A percentile compares a stretch with the other conserved stretches of the same genome.
Evolutionary conservation across 35 echinoderm and acorn worm species (phyloP).

Genomic region (Strongylocentrotus purpuratus): DNA sequence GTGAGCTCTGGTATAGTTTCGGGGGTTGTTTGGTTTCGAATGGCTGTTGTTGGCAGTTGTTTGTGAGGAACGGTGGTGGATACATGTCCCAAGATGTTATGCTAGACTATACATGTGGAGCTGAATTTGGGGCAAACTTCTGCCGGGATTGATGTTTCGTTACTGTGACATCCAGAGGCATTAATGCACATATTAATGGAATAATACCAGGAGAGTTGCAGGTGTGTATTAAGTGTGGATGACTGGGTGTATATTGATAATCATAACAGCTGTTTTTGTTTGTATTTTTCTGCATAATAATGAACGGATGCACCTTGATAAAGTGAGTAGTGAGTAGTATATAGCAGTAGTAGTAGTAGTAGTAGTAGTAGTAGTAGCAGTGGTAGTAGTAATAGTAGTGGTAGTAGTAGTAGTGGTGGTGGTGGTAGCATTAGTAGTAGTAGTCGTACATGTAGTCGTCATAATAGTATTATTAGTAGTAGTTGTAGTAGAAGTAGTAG

Average conservation of each 20-base stretch:
- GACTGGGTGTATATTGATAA: not conserved
- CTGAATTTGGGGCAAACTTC: not conserved
- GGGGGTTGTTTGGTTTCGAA: not conserved
- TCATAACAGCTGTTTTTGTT: not conserved
- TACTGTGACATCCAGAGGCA: not conserved
- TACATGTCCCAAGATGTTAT: not conserved
- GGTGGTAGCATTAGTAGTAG: not conserved
- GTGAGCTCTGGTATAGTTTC: not conserved
- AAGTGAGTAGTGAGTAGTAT: no score
- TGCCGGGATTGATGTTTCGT: not conserved
- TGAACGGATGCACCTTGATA: no score
- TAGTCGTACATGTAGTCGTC: not conserved
- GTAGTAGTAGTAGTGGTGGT: constrained; percentile 35
- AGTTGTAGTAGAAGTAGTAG: constrained; percentile 23
- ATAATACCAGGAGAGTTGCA: not conserved
- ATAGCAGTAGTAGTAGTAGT: not conserved
- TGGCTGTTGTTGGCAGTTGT: not conserved
- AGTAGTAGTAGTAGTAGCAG: not conserved
- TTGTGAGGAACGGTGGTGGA: not conserved
- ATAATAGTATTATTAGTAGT: constrained; percentile 26
- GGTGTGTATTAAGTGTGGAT: not conserved
- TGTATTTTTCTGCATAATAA: not conserved
- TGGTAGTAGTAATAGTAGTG: not conserved
- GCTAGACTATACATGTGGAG: not conserved
- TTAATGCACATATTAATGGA: not conserved